These are phyloP conservation scores for Sminthurinus aureus DNA, from an alignment of 2,888 invertebrate species.

Conservation along the genomic window DNA sequence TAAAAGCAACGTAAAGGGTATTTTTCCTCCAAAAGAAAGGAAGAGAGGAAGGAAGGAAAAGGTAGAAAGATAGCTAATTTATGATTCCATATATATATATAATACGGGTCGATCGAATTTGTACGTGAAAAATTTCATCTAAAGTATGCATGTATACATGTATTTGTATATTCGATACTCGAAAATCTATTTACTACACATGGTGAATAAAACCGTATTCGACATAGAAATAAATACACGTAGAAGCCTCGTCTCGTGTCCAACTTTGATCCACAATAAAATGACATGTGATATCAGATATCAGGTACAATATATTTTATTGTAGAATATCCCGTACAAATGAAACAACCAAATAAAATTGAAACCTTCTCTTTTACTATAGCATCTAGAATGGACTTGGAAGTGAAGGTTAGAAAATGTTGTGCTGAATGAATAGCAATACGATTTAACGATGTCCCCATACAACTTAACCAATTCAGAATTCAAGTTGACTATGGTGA, in stretches of 20 bases:
- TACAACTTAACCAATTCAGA: not conserved
- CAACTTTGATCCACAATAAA: not conserved
- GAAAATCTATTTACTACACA: too few species aligned
- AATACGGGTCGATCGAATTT: conserved; percentile 19
- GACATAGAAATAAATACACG: too few species aligned
- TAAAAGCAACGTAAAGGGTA: not conserved
- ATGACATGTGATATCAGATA: not conserved
- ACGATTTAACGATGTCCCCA: not conserved
- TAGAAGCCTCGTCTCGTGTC: not conserved
- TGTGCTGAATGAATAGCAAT: not conserved
- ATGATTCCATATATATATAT: not conserved
- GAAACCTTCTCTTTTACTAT: not conserved
- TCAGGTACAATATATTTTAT: not conserved
- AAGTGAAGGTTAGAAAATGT: not conserved
- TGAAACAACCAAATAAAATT: conserved; percentile 3
- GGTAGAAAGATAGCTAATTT: conserved; percentile 20
- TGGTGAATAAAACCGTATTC: too few species aligned
- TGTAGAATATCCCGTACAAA: not conserved
- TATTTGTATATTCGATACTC: too few species aligned
- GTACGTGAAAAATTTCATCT: conserved; percentile 7
- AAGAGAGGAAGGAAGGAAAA: too few species aligned
- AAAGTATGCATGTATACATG: not conserved
- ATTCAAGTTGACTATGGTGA: too few species aligned
- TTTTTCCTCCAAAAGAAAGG: not conserved
- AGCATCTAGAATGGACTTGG: not conserved